These are phyloP conservation scores for Centropristis striata DNA, from an alignment of 2,113 vertebrate genomes.

Conservation along the genomic window DNA sequence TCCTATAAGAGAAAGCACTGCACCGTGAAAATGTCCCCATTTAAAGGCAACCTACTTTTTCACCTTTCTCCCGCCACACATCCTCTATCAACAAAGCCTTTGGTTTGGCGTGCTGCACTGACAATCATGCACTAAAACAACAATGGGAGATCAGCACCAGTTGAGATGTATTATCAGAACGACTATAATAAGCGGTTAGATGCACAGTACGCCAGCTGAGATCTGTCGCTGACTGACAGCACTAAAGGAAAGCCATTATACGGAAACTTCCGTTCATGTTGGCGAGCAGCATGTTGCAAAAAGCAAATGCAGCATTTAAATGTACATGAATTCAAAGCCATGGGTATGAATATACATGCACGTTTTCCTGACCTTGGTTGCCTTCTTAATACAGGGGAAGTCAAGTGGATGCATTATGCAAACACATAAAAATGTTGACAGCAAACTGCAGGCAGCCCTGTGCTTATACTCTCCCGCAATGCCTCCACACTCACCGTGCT, in stretches of 20 bases:
- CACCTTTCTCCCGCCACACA: background rate
- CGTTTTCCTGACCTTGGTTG: conserved; percentile 36
- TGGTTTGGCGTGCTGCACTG: background rate
- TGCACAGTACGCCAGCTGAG: conserved; percentile 19
- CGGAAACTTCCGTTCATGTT: conserved; percentile 4
- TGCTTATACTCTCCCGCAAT: background rate
- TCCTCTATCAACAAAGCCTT: conserved; percentile 14
- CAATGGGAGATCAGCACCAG: conserved; percentile 27
- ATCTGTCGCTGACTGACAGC: conserved; percentile 25
- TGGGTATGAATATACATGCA: conserved; percentile 51
- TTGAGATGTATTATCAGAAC: conserved; percentile 34
- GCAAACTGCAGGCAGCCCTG: conserved; percentile 5
- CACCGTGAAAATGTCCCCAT: background rate
- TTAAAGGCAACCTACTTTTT: conserved; percentile 20
- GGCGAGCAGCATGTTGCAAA: background rate
- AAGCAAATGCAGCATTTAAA: conserved; percentile 25
- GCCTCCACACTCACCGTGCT: background rate
- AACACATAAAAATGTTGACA: conserved; percentile 36
- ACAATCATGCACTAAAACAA: conserved; percentile 30
- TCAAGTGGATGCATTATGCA: conserved; percentile 51
- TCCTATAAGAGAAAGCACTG: background rate
- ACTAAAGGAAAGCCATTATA: conserved; percentile 28
- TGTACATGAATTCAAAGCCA: conserved; percentile 13
- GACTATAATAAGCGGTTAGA: conserved; percentile 34
- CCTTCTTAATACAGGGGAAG: conserved; percentile 15